These are phyloP conservation scores for Sympetrum striolatum DNA, from an alignment of 2,888 invertebrate genomes.

Conservation along the genomic window DNA sequence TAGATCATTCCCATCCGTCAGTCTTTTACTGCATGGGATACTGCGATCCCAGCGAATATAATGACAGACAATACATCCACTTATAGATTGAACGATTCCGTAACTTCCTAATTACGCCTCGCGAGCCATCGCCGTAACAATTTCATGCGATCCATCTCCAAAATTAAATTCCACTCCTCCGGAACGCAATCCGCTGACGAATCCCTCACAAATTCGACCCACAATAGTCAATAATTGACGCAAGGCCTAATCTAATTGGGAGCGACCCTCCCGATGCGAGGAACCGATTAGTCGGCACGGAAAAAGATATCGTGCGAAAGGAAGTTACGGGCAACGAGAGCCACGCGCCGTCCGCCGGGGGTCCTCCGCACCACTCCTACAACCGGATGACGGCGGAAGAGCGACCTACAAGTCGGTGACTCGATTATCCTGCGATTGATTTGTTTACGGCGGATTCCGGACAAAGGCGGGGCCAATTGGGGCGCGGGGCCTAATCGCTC, in stretches of 20 bases:
- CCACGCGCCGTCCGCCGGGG: neutral
- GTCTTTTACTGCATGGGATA: no score
- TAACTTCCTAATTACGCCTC: no score
- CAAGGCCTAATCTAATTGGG: neutral
- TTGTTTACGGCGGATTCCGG: constrained; percentile 16
- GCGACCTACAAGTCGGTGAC: neutral
- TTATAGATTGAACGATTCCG: no score
- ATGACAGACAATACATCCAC: no score
- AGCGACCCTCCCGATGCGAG: neutral
- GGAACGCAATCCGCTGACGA: neutral
- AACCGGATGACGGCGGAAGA: constrained; percentile 15
- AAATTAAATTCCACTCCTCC: neutral
- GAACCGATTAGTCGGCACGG: neutral
- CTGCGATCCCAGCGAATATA: no score
- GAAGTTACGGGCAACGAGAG: neutral
- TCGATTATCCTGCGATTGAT: constrained; percentile 33
- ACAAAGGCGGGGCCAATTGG: constrained; percentile 2
- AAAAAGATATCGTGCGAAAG: constrained; percentile 7
- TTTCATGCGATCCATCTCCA: neutral
- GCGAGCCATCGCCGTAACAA: no score
- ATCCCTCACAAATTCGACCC: neutral
- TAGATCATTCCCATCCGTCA: no score
- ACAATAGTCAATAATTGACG: neutral
- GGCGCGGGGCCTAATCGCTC: constrained; percentile 8
- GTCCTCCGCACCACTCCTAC: neutral